Evolutionary conservation across 1,140 invertebrate species (phyloP), one percentile per base, ranked within the genome.

Genomic region (Drosophila sulfurigaster): DNA sequence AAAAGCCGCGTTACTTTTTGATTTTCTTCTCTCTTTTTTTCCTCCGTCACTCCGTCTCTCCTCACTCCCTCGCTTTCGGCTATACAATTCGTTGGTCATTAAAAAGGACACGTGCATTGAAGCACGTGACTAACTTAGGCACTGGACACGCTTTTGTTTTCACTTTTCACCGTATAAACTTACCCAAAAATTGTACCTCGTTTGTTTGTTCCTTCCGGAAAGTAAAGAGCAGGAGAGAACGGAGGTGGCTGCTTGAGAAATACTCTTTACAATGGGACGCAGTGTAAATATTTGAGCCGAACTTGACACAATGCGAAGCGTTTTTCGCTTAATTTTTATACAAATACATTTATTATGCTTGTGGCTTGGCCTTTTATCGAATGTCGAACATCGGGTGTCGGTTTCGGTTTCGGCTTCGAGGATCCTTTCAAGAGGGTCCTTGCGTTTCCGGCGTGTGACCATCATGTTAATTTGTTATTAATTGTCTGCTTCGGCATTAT

Each of bases 401-500:
- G 30, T 15, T 32, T 32, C 28, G 49, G 11, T 5, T n/a, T 54
- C 11, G 15, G 38, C 4, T 32, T 45, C 46, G 41, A 25, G 32
- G 32, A 30, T 25, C 10, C 69, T 67, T 75, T 68, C 7, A 58
- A 51, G 49, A 43, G 46, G 70, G 83, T 52, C 54, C 79, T 72
- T 76, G 74, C 75, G 69, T 46, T 72, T 59, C 56, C 59, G 78
- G 71, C 85, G 77, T 75, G 78, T 74, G 89, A 74, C 74, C 83
- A 91, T 85, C 85, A 88, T 88, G 90, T 91, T 91, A 91, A 91
- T 91, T 91, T 91, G 90, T 85, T 91, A 91, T 91, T 91, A 91
- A 91, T 91, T 91, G 90, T 90, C 57, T 65, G 49, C 51, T 51
- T 66, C 75, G 52, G 1, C 41, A 7, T 45, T 64, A 78, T 70